phyloP scores from a whole-genome alignment of 2,888 invertebrate genomes.

The Ophonus ardosiacus region DNA sequence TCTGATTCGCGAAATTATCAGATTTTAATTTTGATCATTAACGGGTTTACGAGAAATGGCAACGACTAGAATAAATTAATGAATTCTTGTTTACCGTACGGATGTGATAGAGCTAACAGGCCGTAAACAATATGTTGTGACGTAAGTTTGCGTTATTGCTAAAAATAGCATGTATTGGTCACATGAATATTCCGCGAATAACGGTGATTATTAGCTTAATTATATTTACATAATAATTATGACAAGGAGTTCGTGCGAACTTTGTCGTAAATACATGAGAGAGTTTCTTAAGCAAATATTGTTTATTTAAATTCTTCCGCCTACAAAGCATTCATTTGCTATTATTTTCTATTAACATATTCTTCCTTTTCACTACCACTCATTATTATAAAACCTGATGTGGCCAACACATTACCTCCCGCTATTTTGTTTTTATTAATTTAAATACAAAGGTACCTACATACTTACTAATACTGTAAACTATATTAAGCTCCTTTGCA shows the following conservation, averaged over 20 bases:
- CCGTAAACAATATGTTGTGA: slow-evolving; percentile 32
- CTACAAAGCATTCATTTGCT: neutral
- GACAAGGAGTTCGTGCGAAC: slow-evolving; percentile 36
- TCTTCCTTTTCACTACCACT: neutral
- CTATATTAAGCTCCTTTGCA: no score
- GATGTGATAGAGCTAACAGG: slow-evolving; percentile 17
- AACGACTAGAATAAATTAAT: slow-evolving; percentile 4
- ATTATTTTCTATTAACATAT: neutral
- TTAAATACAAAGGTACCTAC: no score
- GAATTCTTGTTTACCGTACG: slow-evolving; percentile 8
- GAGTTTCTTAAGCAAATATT: slow-evolving; percentile 15
- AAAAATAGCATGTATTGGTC: slow-evolving; percentile 45
- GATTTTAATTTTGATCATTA: slow-evolving; percentile 21
- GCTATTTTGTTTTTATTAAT: no score
- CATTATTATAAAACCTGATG: neutral
- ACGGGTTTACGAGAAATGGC: neutral
- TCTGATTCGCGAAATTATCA: slow-evolving; percentile 3
- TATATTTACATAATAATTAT: slow-evolving; percentile 47
- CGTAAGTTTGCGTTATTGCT: slow-evolving; percentile 40
- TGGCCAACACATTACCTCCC: no score
- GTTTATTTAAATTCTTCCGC: neutral
- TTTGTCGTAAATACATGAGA: slow-evolving; percentile 16
- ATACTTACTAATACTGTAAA: no score
- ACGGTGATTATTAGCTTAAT: slow-evolving; percentile 47
- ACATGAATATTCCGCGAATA: slow-evolving; percentile 47